Percentiles rank a stretch among this genome's conserved stretches.
These are phyloP conservation scores for Theretra japonica DNA, from an alignment of 2,888 invertebrate genomes.

Conservation along the genomic window DNA sequence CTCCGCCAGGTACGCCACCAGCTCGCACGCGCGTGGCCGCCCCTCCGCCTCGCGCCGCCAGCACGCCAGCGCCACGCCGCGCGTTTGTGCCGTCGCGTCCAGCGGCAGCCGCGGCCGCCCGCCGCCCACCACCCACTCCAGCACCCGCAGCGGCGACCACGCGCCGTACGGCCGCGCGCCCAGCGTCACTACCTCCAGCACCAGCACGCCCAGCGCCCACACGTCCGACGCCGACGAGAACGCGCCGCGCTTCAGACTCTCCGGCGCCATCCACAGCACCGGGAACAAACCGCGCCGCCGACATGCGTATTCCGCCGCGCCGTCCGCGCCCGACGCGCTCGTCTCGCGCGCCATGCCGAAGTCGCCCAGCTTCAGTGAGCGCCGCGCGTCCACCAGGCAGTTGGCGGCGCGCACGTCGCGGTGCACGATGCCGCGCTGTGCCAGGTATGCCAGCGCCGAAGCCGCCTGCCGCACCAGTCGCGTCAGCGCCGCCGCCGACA, in stretches of 20 bases:
- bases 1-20: constrained; percentile 33
- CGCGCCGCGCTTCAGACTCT: constrained; percentile 9
- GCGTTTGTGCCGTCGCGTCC: constrained; percentile 13
- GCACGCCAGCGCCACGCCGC: constrained; percentile 30
- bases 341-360: constrained; percentile 38
- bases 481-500: neutral
- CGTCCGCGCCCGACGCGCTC: neutral
- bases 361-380: constrained; percentile 64
- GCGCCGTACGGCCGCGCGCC: constrained; percentile 87
- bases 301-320: neutral
- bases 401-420: neutral
- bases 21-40: constrained; percentile 36
- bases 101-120: neutral
- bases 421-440: constrained; percentile 22
- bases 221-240: constrained; percentile 84
- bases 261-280: constrained; percentile 4
- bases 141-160: constrained; percentile 63
- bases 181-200: constrained; percentile 94
- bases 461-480: neutral
- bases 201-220: constrained; percentile 94
- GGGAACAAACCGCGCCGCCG: constrained; percentile 2
- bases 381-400: constrained; percentile 1
- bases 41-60: constrained; percentile 35
- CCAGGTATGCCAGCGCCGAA: neutral
- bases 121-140: constrained; percentile 16